Evolutionary conservation across 2,113 vertebrate species (phyloP).

Genomic region (Caranx melampygus): DNA sequence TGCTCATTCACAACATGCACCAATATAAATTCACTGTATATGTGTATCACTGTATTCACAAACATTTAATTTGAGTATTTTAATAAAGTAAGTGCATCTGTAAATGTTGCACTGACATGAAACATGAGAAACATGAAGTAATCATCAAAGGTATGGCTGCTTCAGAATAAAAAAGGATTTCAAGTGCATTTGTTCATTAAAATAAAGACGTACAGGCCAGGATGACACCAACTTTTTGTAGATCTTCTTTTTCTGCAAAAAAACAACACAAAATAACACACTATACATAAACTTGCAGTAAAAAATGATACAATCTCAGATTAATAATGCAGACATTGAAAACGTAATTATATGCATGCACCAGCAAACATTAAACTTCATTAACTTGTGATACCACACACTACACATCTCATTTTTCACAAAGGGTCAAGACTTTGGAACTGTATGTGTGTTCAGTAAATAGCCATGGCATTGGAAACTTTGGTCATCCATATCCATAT

Average conservation of each 20-base stretch:
- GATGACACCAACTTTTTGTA: conserved; percentile 79
- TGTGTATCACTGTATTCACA: background rate
- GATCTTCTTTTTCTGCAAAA: conserved; percentile 79
- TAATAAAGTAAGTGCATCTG: background rate
- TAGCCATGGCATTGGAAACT: too few relatives aligned
- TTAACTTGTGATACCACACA: too few relatives aligned
- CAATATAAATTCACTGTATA: background rate
- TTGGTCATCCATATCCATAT: background rate
- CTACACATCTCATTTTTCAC: background rate
- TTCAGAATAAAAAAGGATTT: background rate
- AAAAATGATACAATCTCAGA: background rate
- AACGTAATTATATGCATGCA: background rate
- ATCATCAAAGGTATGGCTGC: background rate
- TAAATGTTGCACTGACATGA: background rate
- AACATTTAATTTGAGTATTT: background rate
- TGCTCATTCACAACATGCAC: background rate
- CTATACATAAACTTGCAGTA: background rate
- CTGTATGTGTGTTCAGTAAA: background rate
- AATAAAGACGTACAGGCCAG: conserved; percentile 79
- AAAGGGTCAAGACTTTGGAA: background rate
- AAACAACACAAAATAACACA: conserved; percentile 8
- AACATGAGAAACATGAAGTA: background rate
- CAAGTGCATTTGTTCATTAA: background rate
- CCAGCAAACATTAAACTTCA: background rate
- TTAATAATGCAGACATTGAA: background rate